phyloP scores from a whole-genome alignment of 1,140 invertebrate species.

The Hermatobates lingyangjiaoensis region DNA sequence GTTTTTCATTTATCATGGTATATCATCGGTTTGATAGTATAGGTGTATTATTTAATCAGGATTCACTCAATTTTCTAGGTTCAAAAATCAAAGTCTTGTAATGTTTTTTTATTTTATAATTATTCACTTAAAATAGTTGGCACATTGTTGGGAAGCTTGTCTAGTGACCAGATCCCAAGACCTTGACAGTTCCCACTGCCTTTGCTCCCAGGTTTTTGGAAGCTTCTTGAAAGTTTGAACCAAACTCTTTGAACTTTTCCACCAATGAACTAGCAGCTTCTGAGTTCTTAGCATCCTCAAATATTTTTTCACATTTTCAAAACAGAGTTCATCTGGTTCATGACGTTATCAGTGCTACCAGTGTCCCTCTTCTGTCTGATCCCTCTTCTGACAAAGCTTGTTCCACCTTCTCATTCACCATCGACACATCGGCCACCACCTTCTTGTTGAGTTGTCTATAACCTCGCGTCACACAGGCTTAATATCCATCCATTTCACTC shows the following conservation, averaged over 20 bases:
- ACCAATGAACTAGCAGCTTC: neutral
- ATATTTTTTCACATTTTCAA: neutral
- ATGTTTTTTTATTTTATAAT: no score
- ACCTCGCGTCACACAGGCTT: neutral
- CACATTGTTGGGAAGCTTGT: no score
- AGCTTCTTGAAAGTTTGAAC: neutral
- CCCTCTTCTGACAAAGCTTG: neutral
- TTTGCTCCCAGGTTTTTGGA: neutral
- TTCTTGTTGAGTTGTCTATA: neutral
- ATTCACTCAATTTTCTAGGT: no score
- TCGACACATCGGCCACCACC: neutral
- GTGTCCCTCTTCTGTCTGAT: neutral
- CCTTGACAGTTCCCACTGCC: neutral
- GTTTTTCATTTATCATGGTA: no score
- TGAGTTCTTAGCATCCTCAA: neutral
- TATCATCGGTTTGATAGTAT: no score
- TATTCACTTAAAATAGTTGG: no score
- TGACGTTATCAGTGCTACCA: neutral
- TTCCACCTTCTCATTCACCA: neutral
- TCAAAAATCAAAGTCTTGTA: no score
- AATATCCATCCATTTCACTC: no score
- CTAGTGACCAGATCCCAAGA: no score
- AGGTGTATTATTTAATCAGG: no score
- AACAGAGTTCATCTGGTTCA: neutral
- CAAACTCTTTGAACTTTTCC: neutral